Percentiles rank a stretch among this genome's conserved stretches.
These are phyloP conservation scores for Coleophora flavipennella DNA, from an alignment of 2,888 invertebrate genomes.

Conservation along the genomic window DNA sequence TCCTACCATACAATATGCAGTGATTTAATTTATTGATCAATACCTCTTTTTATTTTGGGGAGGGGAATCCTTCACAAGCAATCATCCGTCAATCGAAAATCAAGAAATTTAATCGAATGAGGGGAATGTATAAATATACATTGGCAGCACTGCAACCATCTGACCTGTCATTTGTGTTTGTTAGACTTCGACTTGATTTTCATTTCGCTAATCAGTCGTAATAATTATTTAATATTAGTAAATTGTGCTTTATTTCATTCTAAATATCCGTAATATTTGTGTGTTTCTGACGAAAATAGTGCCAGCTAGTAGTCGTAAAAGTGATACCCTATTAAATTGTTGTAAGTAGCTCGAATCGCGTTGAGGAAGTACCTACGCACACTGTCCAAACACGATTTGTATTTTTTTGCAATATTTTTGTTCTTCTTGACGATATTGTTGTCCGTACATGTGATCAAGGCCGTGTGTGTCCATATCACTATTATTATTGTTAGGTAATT, in stretches of 20 bases:
- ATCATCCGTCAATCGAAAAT: no score
- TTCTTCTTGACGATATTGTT: conserved; percentile 36
- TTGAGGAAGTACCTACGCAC: no score
- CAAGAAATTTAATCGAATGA: no score
- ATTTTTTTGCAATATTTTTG: neutral
- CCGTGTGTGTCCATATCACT: conserved; percentile 22
- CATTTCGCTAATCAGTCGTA: conserved; percentile 41
- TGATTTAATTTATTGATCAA: no score
- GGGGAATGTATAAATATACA: no score
- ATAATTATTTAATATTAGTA: conserved; percentile 29
- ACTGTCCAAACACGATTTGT: no score
- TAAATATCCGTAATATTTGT: neutral
- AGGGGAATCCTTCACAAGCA: no score
- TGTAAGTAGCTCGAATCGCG: conserved; percentile 15
- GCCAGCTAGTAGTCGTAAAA: conserved; percentile 2
- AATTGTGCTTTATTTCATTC: conserved; percentile 14
- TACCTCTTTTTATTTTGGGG: no score
- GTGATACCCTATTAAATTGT: conserved; percentile 9
- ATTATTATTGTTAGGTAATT: no score
- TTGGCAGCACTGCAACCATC: neutral
- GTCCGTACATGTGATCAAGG: conserved; percentile 50
- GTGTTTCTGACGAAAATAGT: conserved; percentile 17
- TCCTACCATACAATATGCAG: no score
- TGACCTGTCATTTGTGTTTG: conserved; percentile 4
- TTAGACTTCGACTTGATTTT: conserved; percentile 2